These are phyloP conservation scores for Acrossocheilus wenchowensis DNA, from an alignment of 2,797 vertebrate species.

Conservation along the genomic window DNA sequence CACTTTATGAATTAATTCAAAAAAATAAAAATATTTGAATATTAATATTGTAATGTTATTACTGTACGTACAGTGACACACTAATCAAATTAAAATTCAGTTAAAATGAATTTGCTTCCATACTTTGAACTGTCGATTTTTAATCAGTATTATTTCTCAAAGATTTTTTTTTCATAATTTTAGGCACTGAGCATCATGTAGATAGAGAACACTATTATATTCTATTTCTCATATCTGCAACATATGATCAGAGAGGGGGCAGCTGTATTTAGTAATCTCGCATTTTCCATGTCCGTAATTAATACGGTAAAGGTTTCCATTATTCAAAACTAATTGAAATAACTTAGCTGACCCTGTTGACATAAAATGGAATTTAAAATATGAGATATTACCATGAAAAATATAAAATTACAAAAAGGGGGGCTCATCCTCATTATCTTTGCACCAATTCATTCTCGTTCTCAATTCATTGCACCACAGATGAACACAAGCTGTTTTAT, in stretches of 20 bases:
- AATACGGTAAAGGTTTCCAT: slow-evolving; percentile 85
- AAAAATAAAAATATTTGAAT: no score
- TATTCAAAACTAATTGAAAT: slow-evolving; percentile 76
- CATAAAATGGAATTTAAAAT: slow-evolving; percentile 59
- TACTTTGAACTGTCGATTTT: no score
- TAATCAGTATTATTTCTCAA: no score
- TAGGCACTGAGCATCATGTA: not conserved
- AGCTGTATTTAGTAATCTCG: slow-evolving; percentile 81
- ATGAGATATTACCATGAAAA: slow-evolving; percentile 32
- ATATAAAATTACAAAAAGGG: slow-evolving; percentile 15
- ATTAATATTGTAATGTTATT: no score
- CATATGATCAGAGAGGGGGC: slow-evolving; percentile 65
- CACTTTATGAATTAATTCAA: not conserved
- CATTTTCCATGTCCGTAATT: slow-evolving; percentile 87
- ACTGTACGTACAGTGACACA: no score
- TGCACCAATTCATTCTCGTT: slow-evolving; percentile 29
- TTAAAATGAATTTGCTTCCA: no score
- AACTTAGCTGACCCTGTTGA: slow-evolving; percentile 74
- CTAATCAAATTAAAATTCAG: no score
- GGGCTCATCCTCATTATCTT: slow-evolving; percentile 13
- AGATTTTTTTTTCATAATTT: no score
- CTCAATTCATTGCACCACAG: slow-evolving; percentile 61
- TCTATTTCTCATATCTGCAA: slow-evolving; percentile 29
- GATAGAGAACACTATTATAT: not conserved
- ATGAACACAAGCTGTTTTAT: slow-evolving; percentile 63